Evolutionary conservation across 2,113 vertebrate genomes (phyloP).

Genomic region (Todiramphus chloris): DNA sequence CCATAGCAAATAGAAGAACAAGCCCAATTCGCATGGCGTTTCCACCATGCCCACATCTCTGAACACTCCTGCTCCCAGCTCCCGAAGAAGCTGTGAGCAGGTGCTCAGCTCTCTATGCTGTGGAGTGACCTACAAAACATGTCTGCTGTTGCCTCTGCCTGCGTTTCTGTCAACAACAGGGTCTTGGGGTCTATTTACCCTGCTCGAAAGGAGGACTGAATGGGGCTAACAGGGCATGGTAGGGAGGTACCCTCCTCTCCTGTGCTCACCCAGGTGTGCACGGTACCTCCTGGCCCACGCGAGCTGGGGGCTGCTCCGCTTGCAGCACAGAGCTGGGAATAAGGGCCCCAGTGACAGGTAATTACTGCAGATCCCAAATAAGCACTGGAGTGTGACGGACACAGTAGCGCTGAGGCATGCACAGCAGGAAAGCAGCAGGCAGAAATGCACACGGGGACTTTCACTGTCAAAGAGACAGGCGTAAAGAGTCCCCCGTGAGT

Average conservation of each 20-base stretch:
- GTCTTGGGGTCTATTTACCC: background rate
- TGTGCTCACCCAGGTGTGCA: fast-evolving
- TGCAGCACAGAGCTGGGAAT: fast-evolving
- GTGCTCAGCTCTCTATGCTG: background rate
- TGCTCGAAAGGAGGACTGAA: background rate
- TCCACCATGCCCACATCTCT: background rate
- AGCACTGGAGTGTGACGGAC: background rate
- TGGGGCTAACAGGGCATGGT: fast-evolving
- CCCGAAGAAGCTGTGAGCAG: background rate
- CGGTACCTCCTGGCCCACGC: fast-evolving
- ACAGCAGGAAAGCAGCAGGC: background rate
- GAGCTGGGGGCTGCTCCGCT: background rate
- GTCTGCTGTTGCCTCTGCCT: background rate
- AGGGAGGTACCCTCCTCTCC: background rate
- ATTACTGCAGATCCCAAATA: background rate
- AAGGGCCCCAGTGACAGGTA: background rate
- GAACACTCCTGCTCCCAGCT: background rate
- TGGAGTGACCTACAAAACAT: fast-evolving
- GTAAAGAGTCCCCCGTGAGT: fast-evolving
- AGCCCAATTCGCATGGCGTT: fast-evolving
- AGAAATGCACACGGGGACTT: background rate
- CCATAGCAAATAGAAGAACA: background rate
- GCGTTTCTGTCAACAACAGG: fast-evolving
- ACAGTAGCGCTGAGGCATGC: background rate
- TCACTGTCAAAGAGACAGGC: background rate